Conservation (phyloP, 1,140 invertebrate species). For the Papilio xuthus region DNA sequence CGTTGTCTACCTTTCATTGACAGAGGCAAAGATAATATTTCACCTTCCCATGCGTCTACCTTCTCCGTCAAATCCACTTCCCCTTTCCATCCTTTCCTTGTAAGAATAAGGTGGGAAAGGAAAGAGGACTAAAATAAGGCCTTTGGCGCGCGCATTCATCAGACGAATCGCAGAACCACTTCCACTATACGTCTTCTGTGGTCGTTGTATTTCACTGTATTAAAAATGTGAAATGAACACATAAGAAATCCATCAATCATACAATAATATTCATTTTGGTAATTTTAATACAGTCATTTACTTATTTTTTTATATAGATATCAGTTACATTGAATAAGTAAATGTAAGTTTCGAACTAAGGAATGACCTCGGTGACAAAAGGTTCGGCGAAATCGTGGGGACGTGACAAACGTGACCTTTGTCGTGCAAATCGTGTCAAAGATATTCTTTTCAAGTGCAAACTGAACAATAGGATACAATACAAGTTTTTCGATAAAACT, state of each 20-base stretch:
- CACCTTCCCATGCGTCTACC: too few relatives aligned
- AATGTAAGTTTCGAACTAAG: not conserved
- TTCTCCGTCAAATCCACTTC: too few relatives aligned
- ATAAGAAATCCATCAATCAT: not conserved
- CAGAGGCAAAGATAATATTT: too few relatives aligned
- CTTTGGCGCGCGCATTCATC: too few relatives aligned
- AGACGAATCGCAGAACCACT: too few relatives aligned
- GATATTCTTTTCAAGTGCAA: slow-evolving; percentile 34
- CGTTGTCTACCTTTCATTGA: too few relatives aligned
- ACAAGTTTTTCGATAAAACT: not conserved
- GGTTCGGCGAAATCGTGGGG: slow-evolving; percentile 31
- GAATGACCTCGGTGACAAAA: slow-evolving; percentile 32
- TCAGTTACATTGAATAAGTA: not conserved
- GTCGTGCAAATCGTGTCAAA: slow-evolving; percentile 35
- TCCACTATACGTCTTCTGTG: too few relatives aligned
- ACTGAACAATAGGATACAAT: not conserved
- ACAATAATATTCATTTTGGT: not conserved
- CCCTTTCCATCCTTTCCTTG: too few relatives aligned
- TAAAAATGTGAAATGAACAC: too few relatives aligned
- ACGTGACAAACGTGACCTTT: slow-evolving; percentile 41
- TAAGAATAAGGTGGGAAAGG: too few relatives aligned
- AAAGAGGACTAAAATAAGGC: too few relatives aligned
- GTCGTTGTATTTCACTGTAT: too few relatives aligned
- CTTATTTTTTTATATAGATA: not conserved
- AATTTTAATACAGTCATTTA: not conserved